Base-by-base conservation (phyloP, 2,113 vertebrate genomes). In the Oryctolagus cuniculus region DNA sequence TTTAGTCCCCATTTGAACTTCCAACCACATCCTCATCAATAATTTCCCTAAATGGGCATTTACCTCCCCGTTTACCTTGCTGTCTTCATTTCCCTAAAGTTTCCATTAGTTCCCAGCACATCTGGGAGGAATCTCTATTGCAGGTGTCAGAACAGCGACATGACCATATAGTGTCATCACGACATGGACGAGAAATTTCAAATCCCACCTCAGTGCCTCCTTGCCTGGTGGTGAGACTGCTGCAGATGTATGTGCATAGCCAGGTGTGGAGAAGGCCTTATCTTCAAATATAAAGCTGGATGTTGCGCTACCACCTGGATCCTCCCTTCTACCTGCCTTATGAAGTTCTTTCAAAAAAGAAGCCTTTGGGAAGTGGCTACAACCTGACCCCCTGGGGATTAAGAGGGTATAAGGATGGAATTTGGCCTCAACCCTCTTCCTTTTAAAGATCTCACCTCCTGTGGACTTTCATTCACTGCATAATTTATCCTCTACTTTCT, bases 211-310 rank as follows among this genome's bases (percentile, higher is more conserved):
- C 66, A n/a, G 3, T n/a, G 12, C 12, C 27, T 24, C 22, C 51
- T 73, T 51, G 10, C 15, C 69, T 51, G 3, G 3, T 4, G 16
- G 17, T 61, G 34, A 84, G 19, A 82, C 8, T 44, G 22, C 34
- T 16, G 34, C n/a, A 13, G 16, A 15, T 31, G 10, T 0, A 13
- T 4, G 3, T 5, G 9, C 16, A 1, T 44, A 83, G 38, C n/a
- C n/a, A 82, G 75, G 87, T 11, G 53, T 22, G 25, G 70, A 27
- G n/a, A 22, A 44, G 1, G 5, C 4, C 25, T 51, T 74, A 74
- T 44, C 72, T 53, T 64, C 58, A 44, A 79, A 53, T 17, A 19
- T 13, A 51, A 93, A 61, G 66, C n/a, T 64, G 29, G 12, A 31
- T 11, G 24, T 31, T 31, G 49, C 24, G 21, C 31, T 25, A 58